Percentiles rank a stretch among this genome's conserved stretches.
phyloP scores from a whole-genome alignment of 2,888 invertebrate species.

The Tenodera sinensis region DNA sequence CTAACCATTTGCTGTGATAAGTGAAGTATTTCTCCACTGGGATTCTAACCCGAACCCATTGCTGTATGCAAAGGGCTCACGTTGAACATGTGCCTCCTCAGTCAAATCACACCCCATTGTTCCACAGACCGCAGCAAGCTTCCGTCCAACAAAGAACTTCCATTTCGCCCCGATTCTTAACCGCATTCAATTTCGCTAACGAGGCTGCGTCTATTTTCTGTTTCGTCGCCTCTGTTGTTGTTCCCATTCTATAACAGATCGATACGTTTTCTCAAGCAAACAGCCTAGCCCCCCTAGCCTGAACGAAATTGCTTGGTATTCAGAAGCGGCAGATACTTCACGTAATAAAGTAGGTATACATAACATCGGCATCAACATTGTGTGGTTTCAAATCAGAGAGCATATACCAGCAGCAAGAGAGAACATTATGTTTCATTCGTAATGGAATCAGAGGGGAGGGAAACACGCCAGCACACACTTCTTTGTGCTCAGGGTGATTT shows the following conservation, averaged over 20 bases:
- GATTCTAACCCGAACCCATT: neutral
- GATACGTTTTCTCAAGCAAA: neutral
- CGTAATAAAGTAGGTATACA: too few species aligned
- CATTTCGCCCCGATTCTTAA: neutral
- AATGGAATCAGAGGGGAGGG: too few species aligned
- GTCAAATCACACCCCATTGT: neutral
- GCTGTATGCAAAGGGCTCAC: neutral
- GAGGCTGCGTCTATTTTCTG: neutral
- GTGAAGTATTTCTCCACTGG: neutral
- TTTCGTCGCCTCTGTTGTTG: neutral
- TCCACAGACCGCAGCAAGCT: neutral
- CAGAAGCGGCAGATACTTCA: neutral
- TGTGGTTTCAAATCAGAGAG: too few species aligned
- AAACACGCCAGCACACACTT: too few species aligned
- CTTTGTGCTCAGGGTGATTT: too few species aligned
- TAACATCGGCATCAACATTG: too few species aligned
- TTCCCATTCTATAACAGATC: neutral
- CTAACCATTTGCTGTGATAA: too few species aligned
- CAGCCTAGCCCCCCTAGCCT: too few species aligned
- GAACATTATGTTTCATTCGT: too few species aligned
- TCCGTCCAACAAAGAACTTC: neutral
- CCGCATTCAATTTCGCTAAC: neutral
- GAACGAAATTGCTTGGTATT: neutral
- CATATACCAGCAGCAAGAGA: too few species aligned
- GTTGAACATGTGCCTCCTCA: neutral